Conservation (phyloP, 2,888 invertebrate genomes). For the Coelopa pilipes region DNA sequence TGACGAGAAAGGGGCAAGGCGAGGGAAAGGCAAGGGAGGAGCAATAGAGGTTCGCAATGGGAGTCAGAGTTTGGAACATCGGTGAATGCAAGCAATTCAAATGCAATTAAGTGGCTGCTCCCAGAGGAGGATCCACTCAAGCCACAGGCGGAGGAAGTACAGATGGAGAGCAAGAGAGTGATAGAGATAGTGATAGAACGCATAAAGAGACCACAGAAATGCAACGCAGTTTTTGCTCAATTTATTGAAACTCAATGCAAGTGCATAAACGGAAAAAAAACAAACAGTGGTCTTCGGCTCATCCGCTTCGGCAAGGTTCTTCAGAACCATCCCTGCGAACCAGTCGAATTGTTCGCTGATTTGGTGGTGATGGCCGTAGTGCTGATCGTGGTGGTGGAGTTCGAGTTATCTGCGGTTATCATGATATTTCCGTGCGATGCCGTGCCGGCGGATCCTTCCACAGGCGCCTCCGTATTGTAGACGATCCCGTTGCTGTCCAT, state of each 20-base stretch:
- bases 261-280: background rate
- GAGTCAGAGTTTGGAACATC: background rate
- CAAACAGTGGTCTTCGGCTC: no score
- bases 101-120: conserved; percentile 22
- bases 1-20: no score
- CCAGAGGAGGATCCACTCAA: background rate
- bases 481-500: conserved; percentile 24
- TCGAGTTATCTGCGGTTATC: no score
- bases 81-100: conserved; percentile 19
- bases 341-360: no score
- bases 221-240: background rate
- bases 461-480: conserved; percentile 1
- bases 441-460: background rate
- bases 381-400: no score
- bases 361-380: no score
- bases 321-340: no score
- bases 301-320: no score
- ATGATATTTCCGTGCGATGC: background rate
- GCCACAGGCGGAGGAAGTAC: background rate
- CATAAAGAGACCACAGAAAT: background rate
- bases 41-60: background rate
- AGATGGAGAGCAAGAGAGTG: background rate
- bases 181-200: no score
- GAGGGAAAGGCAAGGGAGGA: background rate
- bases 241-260: background rate